Evolutionary conservation across 2,797 vertebrate species (phyloP).

Genomic region (Columba guinea): DNA sequence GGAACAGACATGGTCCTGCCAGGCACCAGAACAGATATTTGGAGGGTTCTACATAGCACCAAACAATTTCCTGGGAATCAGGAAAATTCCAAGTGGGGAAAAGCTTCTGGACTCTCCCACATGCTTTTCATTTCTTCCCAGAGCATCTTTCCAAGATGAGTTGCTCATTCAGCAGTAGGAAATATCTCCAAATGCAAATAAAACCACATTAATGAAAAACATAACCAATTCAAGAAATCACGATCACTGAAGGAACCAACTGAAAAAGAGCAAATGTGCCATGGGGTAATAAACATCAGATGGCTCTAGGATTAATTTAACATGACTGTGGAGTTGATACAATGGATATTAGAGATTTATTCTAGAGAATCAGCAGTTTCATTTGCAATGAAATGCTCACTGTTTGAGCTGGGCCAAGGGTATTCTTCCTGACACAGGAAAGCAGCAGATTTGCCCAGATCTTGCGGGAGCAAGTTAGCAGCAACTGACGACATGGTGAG

Average conservation of each 20-base stretch:
- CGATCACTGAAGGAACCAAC: neutral
- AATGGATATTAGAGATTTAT: neutral
- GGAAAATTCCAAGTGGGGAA: neutral
- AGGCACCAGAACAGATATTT: neutral
- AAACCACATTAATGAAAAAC: neutral
- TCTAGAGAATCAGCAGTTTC: neutral
- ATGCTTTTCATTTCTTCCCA: neutral
- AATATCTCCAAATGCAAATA: neutral
- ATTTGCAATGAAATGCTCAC: neutral
- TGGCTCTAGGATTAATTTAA: neutral
- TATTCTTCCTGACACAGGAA: neutral
- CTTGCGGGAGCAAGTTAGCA: neutral
- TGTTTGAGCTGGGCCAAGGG: neutral
- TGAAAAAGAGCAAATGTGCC: neutral
- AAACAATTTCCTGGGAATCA: neutral
- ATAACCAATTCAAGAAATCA: neutral
- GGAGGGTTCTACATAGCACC: neutral
- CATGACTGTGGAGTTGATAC: neutral
- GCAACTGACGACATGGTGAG: neutral
- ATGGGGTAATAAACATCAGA: conserved; percentile 2
- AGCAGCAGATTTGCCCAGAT: neutral
- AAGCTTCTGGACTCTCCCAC: neutral
- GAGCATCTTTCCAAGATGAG: neutral
- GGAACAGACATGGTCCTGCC: neutral
- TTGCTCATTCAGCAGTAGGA: neutral